Evolutionary conservation across 2,888 invertebrate genomes (phyloP).

Genomic region (Aethes cnicana): DNA sequence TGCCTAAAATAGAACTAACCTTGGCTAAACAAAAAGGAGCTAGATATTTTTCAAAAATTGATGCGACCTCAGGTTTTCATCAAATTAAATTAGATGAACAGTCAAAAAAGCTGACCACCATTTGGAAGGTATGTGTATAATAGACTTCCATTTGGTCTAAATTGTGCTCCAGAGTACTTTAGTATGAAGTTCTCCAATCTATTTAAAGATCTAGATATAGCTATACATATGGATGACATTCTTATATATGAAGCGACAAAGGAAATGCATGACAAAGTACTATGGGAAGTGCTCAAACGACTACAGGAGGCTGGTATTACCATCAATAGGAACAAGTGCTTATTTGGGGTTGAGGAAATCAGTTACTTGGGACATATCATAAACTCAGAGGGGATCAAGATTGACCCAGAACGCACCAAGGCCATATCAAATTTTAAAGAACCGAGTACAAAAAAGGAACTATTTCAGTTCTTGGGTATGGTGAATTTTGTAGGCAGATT

Average conservation of each 20-base stretch:
- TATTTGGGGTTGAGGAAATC: constrained; percentile 24
- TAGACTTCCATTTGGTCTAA: constrained; percentile 20
- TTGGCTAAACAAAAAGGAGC: constrained; percentile 1
- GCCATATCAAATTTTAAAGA: constrained; percentile 16
- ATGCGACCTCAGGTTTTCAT: constrained; percentile 27
- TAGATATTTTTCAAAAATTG: constrained; percentile 28
- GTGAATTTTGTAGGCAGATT: constrained; percentile 29
- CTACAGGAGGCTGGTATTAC: constrained; percentile 22
- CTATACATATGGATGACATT: constrained; percentile 24
- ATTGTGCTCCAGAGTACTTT: no score
- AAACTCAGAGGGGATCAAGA: constrained; percentile 13
- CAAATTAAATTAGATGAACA: constrained; percentile 17
- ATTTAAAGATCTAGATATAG: constrained; percentile 12
- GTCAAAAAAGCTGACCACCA: constrained; percentile 26
- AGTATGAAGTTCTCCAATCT: constrained; percentile 25
- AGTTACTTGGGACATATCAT: constrained; percentile 27
- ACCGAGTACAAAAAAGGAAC: constrained; percentile 20
- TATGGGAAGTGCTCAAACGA: constrained; percentile 20
- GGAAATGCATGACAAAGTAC: constrained; percentile 18
- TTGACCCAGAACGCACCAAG: constrained; percentile 19
- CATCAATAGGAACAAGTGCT: constrained; percentile 28
- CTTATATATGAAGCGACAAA: constrained; percentile 18
- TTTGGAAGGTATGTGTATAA: constrained; percentile 32
- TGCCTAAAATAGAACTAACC: neutral
- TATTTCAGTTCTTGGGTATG: constrained; percentile 28